phyloP scores from a whole-genome alignment of 1,140 invertebrate genomes.

The Drosophila burlai region DNA sequence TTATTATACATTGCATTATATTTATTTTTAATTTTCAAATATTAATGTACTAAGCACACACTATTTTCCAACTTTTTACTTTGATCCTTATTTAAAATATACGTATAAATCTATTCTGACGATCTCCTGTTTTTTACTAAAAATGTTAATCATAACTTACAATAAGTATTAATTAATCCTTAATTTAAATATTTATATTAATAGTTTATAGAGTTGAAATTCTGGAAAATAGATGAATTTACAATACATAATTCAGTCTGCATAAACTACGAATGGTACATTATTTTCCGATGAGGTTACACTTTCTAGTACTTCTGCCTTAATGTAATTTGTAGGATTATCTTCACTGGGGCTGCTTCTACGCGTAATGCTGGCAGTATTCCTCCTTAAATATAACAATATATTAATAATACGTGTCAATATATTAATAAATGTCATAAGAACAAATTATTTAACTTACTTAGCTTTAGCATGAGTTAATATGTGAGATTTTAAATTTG shows the following conservation, averaged over 20 bases:
- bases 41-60: neutral
- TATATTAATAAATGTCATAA: neutral
- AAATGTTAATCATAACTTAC: neutral
- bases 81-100: neutral
- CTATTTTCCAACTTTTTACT: neutral
- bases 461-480: conserved; percentile 98
- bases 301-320: conserved; percentile 78
- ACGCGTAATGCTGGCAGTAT: conserved; percentile 40
- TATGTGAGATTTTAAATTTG: conserved; percentile 99
- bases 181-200: neutral
- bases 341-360: conserved; percentile 62
- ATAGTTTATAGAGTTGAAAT: neutral
- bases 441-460: conserved; percentile 86
- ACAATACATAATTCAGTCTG: conserved; percentile 53
- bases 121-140: neutral
- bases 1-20: neutral
- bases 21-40: neutral
- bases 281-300: conserved; percentile 45
- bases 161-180: neutral
- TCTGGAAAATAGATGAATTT: neutral
- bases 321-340: conserved; percentile 68
- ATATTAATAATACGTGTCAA: neutral
- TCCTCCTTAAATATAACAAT: conserved; percentile 57
- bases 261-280: conserved; percentile 70
- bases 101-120: neutral